A percentile compares a stretch with the other conserved stretches of the same genome.
phyloP scores from a whole-genome alignment of 2,113 vertebrate genomes.

The Actinemys pallida region DNA sequence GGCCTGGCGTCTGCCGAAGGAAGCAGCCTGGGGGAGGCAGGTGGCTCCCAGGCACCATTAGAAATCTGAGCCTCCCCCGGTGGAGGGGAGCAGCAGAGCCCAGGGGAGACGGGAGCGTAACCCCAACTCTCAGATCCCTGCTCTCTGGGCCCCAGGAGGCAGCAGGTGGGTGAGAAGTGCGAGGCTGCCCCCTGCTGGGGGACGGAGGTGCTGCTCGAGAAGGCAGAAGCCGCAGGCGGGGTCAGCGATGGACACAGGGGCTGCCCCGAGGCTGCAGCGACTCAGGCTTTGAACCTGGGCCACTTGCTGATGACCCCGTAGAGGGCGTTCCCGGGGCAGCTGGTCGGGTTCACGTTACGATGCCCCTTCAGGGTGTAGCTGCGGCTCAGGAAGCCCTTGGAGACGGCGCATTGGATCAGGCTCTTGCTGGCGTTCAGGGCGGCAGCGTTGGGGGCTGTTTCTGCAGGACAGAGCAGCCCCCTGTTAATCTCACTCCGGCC shows the following conservation, averaged over 20 bases:
- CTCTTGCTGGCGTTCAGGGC: neutral
- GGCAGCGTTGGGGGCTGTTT: neutral
- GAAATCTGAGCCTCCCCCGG: too few species aligned
- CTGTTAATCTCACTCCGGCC: too few species aligned
- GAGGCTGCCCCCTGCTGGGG: neutral
- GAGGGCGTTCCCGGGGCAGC: slow-evolving; percentile 29
- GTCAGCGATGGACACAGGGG: fast-evolving
- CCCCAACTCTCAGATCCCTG: too few species aligned
- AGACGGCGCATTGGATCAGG: slow-evolving; percentile 3
- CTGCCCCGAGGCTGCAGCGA: neutral
- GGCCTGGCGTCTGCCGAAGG: too few species aligned
- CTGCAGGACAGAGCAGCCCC: neutral
- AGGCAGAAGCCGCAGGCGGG: fast-evolving
- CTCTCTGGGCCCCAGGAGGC: too few species aligned
- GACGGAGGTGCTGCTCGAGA: fast-evolving
- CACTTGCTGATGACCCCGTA: neutral
- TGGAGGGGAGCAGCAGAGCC: too few species aligned
- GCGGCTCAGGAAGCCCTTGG: neutral
- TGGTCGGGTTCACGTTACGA: neutral
- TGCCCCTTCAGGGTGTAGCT: slow-evolving; percentile 45
- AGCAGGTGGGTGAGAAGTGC: neutral
- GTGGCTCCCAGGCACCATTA: too few species aligned
- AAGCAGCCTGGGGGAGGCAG: too few species aligned
- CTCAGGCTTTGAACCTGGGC: slow-evolving; percentile 10
- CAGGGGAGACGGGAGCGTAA: too few species aligned